Percentiles rank a stretch among this genome's conserved stretches.
Evolutionary conservation across 2,113 vertebrate genomes (phyloP).

Genomic region (Phrynosoma platyrhinos): DNA sequence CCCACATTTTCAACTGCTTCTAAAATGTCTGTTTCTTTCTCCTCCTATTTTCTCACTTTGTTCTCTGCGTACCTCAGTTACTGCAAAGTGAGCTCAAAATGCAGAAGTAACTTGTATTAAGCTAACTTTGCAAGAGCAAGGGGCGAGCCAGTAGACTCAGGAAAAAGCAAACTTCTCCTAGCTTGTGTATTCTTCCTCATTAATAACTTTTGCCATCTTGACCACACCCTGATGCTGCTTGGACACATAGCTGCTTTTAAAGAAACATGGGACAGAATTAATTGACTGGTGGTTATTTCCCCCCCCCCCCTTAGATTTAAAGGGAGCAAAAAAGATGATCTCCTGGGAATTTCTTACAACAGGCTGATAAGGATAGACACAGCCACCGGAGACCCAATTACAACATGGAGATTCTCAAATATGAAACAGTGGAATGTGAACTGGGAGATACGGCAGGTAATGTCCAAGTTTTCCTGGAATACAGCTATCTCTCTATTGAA

Average conservation of each 20-base stretch:
- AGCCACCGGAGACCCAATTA: constrained; percentile 87
- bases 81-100: no score
- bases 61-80: no score
- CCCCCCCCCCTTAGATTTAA: constrained; percentile 83
- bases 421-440: constrained; percentile 99
- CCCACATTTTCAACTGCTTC: no score
- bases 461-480: neutral
- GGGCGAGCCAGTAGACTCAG: no score
- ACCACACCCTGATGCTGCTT: no score
- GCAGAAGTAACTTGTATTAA: no score
- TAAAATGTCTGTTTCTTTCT: no score
- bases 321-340: constrained; percentile 93
- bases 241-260: neutral
- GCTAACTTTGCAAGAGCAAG: no score
- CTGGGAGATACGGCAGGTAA: constrained; percentile 97
- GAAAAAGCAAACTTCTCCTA: no score
- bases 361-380: constrained; percentile 93
- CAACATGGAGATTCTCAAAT: constrained; percentile 95
- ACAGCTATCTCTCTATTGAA: neutral
- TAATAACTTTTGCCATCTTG: no score
- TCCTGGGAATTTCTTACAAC: constrained; percentile 97
- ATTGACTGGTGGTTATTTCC: neutral
- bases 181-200: no score
- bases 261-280: constrained; percentile 7
- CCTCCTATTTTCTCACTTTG: no score